These are phyloP conservation scores for Drosophila rufa DNA, from an alignment of 1,140 invertebrate genomes.

Conservation along the genomic window DNA sequence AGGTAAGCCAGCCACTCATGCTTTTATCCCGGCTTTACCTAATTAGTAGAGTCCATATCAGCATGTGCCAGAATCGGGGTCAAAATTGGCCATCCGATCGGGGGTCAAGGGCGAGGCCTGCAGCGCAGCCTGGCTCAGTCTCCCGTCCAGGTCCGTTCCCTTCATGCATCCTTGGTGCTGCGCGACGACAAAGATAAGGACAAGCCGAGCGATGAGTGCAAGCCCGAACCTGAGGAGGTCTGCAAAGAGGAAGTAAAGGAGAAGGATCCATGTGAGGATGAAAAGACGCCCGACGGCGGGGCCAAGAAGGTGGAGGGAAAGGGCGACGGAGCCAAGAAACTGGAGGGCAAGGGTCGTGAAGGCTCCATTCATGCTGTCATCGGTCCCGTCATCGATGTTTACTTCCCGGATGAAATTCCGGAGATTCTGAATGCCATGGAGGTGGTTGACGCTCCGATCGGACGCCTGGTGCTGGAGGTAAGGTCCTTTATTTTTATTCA, in stretches of 20 bases:
- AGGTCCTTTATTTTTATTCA: background rate
- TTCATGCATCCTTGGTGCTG: constrained; percentile 13
- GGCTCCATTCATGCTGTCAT: constrained; percentile 87
- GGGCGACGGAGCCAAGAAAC: constrained; percentile 8
- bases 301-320: constrained; percentile 26
- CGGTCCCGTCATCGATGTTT: constrained; percentile 94
- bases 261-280: background rate
- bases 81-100: background rate
- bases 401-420: constrained; percentile 92
- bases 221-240: constrained; percentile 2
- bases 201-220: constrained; percentile 16
- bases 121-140: background rate
- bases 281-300: background rate
- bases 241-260: background rate
- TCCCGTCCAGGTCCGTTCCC: background rate
- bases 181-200: constrained; percentile 8
- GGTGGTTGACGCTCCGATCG: constrained; percentile 87
- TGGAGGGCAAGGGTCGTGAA: constrained; percentile 41
- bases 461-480: constrained; percentile 91
- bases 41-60: background rate
- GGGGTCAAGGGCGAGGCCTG: background rate
- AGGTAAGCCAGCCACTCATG: background rate
- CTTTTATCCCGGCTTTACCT: background rate
- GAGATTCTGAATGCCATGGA: constrained; percentile 94
- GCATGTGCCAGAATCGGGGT: constrained; percentile 20